Base-by-base conservation (phyloP, 53 echinoderm and acorn worm genomes). In the Pentamera pediparva region DNA sequence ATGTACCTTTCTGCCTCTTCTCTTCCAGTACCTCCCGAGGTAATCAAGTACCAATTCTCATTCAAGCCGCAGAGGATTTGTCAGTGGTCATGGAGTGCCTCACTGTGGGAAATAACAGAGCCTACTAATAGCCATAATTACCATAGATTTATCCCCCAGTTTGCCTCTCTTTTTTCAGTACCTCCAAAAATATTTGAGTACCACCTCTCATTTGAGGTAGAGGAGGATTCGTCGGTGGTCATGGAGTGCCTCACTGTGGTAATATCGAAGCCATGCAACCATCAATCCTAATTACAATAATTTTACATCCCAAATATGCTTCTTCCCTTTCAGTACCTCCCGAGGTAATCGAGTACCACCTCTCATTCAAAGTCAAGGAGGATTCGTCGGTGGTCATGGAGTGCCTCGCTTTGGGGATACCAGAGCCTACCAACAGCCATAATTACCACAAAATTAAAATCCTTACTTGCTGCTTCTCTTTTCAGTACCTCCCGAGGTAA, bases 291-390 rank as follows among this genome's bases (percentile, higher is more conserved):
- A n/a, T n/a, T n/a, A n/a, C n/a, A n/a, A n/a, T n/a, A n/a, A n/a
- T n/a, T n/a, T n/a, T n/a, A n/a, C n/a, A n/a, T n/a, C n/a, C n/a
- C n/a, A n/a, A n/a, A n/a, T n/a, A n/a, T n/a, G n/a, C n/a, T n/a
- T n/a, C n/a, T n/a, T n/a, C n/a, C n/a, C n/a, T 41, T 32, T 39
- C 65, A 96, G 96, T 88, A 35, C 39, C 48, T 9, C 96, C 96
- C 0, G 35, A 39, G 10, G 85, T 98, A 43, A 36, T 17, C 18
- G 35, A 33, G 21, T 22, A 52, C 20, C 75, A 39, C 13, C 13
- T 64, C 15, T 60, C 75, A 0, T 88, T 88, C 67, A 56, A 76
- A 32, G 83, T 78, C 13, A 63, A 65, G 2, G 91, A 92, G 56
- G 89, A 92, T 35, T 36, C 85, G 1, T 62, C 79, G 1, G 73